Evolutionary conservation across 2,888 invertebrate species (phyloP), one percentile per base, ranked within the genome.

Genomic region (Eledona agricola): DNA sequence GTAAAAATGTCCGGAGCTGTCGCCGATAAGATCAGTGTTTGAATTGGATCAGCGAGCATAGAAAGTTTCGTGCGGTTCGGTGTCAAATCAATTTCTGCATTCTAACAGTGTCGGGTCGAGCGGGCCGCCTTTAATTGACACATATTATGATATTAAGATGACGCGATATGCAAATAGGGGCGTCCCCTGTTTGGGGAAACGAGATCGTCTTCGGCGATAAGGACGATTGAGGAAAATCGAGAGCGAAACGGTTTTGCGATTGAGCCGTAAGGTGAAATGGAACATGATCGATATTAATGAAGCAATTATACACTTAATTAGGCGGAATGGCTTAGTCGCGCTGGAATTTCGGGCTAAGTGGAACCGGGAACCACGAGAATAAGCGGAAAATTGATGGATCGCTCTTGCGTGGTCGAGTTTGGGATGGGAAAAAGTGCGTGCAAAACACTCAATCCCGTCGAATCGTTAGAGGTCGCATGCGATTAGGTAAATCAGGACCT

Each of bases 271-370:
- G 32, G 35, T 34, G 42, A 45, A 34, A 34, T 46, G 46, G 34
- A 46, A 34, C 29, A 47, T 25, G 38, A 32, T 37, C 51, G 51
- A 59, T 58, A 59, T 62, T 62, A 57, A 62, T 63, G 60, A 58
- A 58, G 58, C 58, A 61, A 59, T 61, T 59, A 61, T 58, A 51
- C 59, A 58, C 50, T 61, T 63, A 63, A 63, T 61, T 61, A 59
- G 59, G 51, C 54, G 56, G 54, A 61, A 60, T 61, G 45, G 59
- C 57, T 59, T 57, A 50, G 59, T 54, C 54, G 56, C 54, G 35
- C 40, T 37, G 50, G 62, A 59, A 62, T 59, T 60, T 60, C 49
- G 53, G 55, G 51, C 55, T 57, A 42, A 42, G 31, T 42, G 31
- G 42, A 59, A 54, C 46, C 51, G 52, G 57, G 55, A 58, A 57